A percentile compares a stretch with the other conserved stretches of the same genome.
phyloP scores from a whole-genome alignment of 2,888 invertebrate species.

The Carpatolechia fugitivella region DNA sequence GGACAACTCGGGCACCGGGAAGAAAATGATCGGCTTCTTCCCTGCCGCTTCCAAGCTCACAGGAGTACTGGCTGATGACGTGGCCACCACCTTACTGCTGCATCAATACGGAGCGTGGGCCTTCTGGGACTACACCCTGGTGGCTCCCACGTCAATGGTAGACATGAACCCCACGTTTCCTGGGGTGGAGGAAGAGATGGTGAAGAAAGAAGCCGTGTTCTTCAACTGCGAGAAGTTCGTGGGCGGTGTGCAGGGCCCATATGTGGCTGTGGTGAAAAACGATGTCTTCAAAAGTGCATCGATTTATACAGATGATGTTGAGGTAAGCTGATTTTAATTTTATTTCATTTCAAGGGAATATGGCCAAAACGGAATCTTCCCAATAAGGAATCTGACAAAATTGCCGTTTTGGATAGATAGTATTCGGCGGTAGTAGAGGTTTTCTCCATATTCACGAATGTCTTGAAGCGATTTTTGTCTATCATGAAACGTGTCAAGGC shows the following conservation, averaged over 20 bases:
- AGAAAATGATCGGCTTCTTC: constrained; percentile 90
- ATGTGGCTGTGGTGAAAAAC: constrained; percentile 77
- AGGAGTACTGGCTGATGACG: constrained; percentile 91
- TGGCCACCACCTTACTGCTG: constrained; percentile 87
- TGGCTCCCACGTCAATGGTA: constrained; percentile 87
- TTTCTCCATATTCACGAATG: no score
- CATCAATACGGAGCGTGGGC: constrained; percentile 90
- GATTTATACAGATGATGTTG: constrained; percentile 61
- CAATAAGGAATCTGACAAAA: no score
- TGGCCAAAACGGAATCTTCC: no score
- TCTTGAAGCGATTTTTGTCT: no score
- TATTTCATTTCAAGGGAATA: not conserved
- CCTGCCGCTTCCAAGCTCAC: constrained; percentile 93
- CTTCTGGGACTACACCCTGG: constrained; percentile 94
- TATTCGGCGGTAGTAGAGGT: no score
- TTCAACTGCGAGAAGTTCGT: constrained; percentile 95
- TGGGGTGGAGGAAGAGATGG: constrained; percentile 84
- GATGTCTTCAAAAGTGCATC: constrained; percentile 67
- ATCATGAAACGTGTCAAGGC: no score
- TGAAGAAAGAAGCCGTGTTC: constrained; percentile 92
- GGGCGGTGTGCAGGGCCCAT: constrained; percentile 93
- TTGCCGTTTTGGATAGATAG: no score
- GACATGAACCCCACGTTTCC: constrained; percentile 90
- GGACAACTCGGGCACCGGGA: constrained; percentile 80
- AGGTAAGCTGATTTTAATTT: constrained; percentile 49